Conservation (phyloP, 2,113 vertebrate genomes). For the Zingel zingel region DNA sequence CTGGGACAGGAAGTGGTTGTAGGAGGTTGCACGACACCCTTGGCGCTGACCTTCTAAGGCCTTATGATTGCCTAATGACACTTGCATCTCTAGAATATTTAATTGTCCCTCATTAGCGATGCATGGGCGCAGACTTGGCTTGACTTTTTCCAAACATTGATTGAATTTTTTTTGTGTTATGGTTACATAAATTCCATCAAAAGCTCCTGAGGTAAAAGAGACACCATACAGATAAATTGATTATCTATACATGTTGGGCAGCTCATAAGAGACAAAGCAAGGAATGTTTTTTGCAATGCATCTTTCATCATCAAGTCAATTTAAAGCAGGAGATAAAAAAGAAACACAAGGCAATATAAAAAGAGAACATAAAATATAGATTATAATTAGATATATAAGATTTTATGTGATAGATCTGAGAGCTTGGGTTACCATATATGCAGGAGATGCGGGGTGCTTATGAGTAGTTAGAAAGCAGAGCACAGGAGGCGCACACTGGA, state of each 20-base stretch:
- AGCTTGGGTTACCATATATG: neutral
- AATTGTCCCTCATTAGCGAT: constrained; percentile 61
- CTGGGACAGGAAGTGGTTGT: constrained; percentile 50
- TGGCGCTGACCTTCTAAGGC: constrained; percentile 58
- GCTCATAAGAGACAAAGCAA: constrained; percentile 7
- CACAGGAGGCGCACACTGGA: neutral
- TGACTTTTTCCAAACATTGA: constrained; percentile 46
- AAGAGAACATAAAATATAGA: neutral
- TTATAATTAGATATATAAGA: no score
- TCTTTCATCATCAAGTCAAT: neutral
- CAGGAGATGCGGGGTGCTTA: neutral
- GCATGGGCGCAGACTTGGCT: neutral
- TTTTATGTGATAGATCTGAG: neutral
- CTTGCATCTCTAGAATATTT: constrained; percentile 46
- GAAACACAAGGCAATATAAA: neutral
- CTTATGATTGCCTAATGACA: constrained; percentile 44
- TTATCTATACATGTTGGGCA: constrained; percentile 23
- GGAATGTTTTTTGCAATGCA: neutral
- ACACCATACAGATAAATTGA: constrained; percentile 3
- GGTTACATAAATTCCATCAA: constrained; percentile 39
- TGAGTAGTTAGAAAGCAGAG: neutral
- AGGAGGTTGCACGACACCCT: constrained; percentile 57
- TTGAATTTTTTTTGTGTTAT: constrained; percentile 41
- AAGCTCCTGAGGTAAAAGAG: constrained; percentile 34
- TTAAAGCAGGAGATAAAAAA: neutral